Conservation (phyloP, 2,797 vertebrate species). For the Manis pentadactyla region DNA sequence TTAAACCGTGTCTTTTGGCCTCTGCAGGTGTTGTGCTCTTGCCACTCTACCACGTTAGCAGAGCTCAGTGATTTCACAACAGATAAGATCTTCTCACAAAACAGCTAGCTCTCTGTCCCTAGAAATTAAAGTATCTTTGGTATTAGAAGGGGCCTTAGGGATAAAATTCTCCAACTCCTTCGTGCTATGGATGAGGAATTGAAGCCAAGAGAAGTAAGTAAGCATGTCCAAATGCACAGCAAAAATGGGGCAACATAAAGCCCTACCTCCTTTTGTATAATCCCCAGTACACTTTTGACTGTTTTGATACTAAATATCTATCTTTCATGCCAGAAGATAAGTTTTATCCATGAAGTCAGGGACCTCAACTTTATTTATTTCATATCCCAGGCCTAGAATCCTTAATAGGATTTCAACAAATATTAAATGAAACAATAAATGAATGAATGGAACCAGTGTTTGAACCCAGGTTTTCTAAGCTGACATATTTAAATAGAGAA, state of each 20-base stretch:
- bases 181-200: neutral
- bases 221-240: fast-evolving
- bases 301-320: neutral
- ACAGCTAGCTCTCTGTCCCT: neutral
- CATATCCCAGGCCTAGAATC: neutral
- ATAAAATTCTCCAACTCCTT: neutral
- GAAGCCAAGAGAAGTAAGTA: neutral
- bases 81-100: neutral
- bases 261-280: fast-evolving
- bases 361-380: neutral
- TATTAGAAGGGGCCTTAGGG: neutral
- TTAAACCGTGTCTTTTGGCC: neutral
- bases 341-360: neutral
- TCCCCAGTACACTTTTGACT: neutral
- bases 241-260: neutral
- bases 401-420: neutral
- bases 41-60: neutral
- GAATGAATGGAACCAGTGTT: neutral
- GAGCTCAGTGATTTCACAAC: neutral
- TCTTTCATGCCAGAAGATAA: neutral
- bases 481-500: neutral
- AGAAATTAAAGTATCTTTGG: neutral
- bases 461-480: neutral
- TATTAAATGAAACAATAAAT: neutral
- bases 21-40: neutral